A percentile compares a stretch with the other conserved stretches of the same genome.
These are phyloP conservation scores for Melospiza georgiana DNA, from an alignment of 2,113 vertebrate species.

Conservation along the genomic window DNA sequence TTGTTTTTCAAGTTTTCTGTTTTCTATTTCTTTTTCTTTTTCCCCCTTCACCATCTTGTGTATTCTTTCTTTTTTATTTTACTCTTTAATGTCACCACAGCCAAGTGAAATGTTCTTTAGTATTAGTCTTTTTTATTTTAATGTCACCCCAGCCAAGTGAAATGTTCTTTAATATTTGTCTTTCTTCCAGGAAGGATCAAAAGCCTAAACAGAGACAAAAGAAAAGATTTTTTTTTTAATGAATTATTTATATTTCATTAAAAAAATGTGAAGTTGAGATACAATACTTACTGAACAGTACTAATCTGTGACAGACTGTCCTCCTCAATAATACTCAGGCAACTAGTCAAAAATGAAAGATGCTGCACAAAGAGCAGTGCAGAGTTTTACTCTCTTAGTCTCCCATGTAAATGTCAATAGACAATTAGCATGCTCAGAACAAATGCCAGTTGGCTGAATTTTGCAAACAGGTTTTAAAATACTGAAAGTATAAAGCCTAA, in stretches of 20 bases:
- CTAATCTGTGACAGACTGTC: slow-evolving; percentile 34
- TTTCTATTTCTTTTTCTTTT: accelerated
- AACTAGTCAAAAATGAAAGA: slow-evolving; percentile 21
- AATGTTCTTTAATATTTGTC: slow-evolving; percentile 34
- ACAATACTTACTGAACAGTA: slow-evolving; percentile 24
- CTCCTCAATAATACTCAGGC: slow-evolving; percentile 36
- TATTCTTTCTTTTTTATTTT: neutral
- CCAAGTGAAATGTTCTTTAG: slow-evolving; percentile 35
- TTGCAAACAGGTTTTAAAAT: slow-evolving; percentile 36
- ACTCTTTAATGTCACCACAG: neutral
- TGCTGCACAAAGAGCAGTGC: neutral
- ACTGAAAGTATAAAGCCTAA: neutral
- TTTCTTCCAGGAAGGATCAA: slow-evolving; percentile 54
- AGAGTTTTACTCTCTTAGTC: neutral
- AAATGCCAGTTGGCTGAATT: neutral
- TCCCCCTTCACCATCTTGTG: neutral
- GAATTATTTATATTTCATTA: slow-evolving; percentile 53
- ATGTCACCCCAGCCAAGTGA: neutral
- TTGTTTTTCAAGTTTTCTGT: neutral
- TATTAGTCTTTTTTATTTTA: slow-evolving; percentile 17
- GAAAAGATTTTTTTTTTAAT: slow-evolving; percentile 29
- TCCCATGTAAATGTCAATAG: neutral
- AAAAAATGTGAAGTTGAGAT: slow-evolving; percentile 17
- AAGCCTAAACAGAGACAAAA: slow-evolving; percentile 11
- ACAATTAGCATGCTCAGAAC: neutral